Base-by-base conservation (phyloP, 1,140 invertebrate species). In the Callitettix versicolor region DNA sequence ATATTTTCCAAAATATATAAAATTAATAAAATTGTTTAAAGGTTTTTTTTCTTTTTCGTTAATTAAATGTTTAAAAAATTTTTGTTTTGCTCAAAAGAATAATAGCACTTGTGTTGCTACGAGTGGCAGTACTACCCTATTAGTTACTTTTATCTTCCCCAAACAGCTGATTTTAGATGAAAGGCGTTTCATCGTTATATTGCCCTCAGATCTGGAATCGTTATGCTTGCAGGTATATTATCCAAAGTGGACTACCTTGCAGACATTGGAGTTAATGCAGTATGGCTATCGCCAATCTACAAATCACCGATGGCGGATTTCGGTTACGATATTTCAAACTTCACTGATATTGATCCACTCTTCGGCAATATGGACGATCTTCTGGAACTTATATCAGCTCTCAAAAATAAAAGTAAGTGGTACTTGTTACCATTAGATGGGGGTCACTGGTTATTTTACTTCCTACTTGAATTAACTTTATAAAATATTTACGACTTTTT, bases 241-340 rank as follows among this genome's bases (percentile, higher is more conserved):
- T 61, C 67, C 22, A 80, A 80, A 59, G 61, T 89, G 14, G 63
- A 72, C 0, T 81, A 88, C 67, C 65, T 91, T 0, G 70, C 76
- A 42, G 75, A 81, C 46, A 64, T 81, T 1, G 81, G 82, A 1
- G 75, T 84, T 2, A 75, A 76, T 3, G 79, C 79, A 4, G 71
- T 88, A 50, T 87, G 83, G 80, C 65, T 91, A 26, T 85, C 81
- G 20, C 82, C 84, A 1, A 79, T 88, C 40, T 86, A 79, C 65
- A 72, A 75, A 55, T 81, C 79, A 0, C 80, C 81, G 0, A 79
- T 82, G 74, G 73, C 76, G 1, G 83, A 87, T 69, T 77, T 79
- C 58, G 84, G 84, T 6, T 85, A 86, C 60, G 63, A 64, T 63
- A 33, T 70, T 72, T 57, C 64, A 64, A 67, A 78, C 58, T 76